These are phyloP conservation scores for Ecdyonurus torrentis DNA, from an alignment of 2,888 invertebrate genomes.

Conservation along the genomic window DNA sequence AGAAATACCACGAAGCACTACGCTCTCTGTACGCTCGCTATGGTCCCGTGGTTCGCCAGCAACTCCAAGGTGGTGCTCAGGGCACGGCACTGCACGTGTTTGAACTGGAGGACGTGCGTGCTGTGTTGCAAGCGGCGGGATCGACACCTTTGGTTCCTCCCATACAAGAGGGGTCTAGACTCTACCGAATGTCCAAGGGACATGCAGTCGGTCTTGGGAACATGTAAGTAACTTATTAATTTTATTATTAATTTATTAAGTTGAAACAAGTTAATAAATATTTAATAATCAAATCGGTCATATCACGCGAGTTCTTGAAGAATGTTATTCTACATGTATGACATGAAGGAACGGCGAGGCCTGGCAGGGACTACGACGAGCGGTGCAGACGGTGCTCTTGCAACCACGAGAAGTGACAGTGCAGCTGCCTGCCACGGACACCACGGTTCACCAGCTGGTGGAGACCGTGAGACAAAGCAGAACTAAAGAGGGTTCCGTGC, in stretches of 20 bases:
- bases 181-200: slow-evolving; percentile 7
- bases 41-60: slow-evolving; percentile 8
- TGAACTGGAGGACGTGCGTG: slow-evolving; percentile 8
- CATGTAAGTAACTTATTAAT: slow-evolving; percentile 2
- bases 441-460: slow-evolving; percentile 25
- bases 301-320: too few relatives aligned
- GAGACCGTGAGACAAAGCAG: slow-evolving; percentile 20
- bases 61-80: slow-evolving; percentile 7
- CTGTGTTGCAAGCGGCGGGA: slow-evolving; percentile 5
- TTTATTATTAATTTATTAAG: too few relatives aligned
- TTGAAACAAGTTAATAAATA: too few relatives aligned
- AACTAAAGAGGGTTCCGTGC: slow-evolving; percentile 17
- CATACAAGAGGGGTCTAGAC: slow-evolving; percentile 9
- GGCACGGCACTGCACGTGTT: slow-evolving; percentile 8
- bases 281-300: too few relatives aligned
- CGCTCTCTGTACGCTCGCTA: slow-evolving; percentile 6
- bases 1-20: slow-evolving; percentile 9
- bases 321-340: slow-evolving; percentile 5
- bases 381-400: slow-evolving; percentile 31
- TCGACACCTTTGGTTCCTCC: slow-evolving; percentile 8
- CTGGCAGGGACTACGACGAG: slow-evolving; percentile 30
- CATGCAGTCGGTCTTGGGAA: slow-evolving; percentile 10
- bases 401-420: slow-evolving; percentile 28
- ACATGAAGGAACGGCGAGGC: slow-evolving; percentile 35
- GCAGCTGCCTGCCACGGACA: slow-evolving; percentile 24